Conservation (phyloP, 35 echinoderm and acorn worm genomes). For the Apostichopus japonicus region DNA sequence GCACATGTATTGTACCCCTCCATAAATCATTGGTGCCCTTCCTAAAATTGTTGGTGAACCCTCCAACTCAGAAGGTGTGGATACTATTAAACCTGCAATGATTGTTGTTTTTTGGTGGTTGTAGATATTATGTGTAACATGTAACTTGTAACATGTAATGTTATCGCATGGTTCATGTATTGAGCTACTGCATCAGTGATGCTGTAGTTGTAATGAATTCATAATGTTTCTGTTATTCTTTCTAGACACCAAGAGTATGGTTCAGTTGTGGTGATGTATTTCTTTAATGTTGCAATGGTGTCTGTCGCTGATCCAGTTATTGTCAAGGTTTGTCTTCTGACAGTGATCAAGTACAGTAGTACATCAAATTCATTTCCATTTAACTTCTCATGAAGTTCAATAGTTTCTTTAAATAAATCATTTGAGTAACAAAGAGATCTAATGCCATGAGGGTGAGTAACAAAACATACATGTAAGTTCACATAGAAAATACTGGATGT, state of each 20-base stretch:
- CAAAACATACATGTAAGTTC: not conserved
- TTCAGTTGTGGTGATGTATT: not conserved
- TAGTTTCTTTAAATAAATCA: not conserved
- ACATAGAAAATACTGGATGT: not conserved
- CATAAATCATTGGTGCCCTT: too few relatives aligned
- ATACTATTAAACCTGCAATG: too few relatives aligned
- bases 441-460: not conserved
- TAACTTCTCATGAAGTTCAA: not conserved
- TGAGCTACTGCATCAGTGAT: too few relatives aligned
- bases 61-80: too few relatives aligned
- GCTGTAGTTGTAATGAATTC: not conserved
- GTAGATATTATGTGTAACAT: not conserved
- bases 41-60: too few relatives aligned
- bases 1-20: too few relatives aligned
- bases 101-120: too few relatives aligned
- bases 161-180: not conserved
- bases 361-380: not conserved
- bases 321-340: not conserved
- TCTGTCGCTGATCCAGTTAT: constrained; percentile 7
- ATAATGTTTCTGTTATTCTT: not conserved
- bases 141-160: not conserved
- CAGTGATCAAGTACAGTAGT: not conserved
- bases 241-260: constrained; percentile 14
- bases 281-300: not conserved
- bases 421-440: not conserved